Conservation (phyloP, 2,113 vertebrate genomes). For the Uropsilus gracilis region DNA sequence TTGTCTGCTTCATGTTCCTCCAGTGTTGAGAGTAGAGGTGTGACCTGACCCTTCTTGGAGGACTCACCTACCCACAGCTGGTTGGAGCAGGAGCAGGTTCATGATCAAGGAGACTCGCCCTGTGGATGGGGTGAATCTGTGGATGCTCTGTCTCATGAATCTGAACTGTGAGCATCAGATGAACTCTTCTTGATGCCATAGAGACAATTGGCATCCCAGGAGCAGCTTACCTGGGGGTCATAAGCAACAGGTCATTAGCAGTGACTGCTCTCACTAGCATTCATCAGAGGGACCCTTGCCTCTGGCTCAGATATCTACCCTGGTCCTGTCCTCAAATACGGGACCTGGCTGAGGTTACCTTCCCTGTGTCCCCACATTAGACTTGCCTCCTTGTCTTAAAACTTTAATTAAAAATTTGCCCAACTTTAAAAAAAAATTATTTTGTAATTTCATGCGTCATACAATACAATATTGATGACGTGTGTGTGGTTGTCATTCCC, state of each 20-base stretch:
- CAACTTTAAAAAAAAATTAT: too few relatives aligned
- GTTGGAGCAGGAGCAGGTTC: neutral
- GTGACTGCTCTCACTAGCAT: neutral
- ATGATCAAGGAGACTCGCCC: neutral
- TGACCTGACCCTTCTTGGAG: neutral
- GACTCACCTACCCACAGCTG: neutral
- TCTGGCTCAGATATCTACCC: neutral
- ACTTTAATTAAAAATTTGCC: neutral
- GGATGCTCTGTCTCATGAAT: neutral
- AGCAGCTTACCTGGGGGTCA: neutral
- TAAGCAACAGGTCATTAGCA: neutral
- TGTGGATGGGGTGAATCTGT: neutral
- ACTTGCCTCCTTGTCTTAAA: constrained; percentile 19
- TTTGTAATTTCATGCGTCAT: too few relatives aligned
- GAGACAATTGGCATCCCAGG: neutral
- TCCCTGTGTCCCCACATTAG: neutral
- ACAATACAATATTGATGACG: too few relatives aligned
- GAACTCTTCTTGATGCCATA: neutral
- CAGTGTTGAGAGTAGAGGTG: neutral
- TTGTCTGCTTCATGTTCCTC: neutral
- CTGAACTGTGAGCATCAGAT: neutral
- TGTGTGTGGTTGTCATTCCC: too few relatives aligned
- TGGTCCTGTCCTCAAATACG: neutral
- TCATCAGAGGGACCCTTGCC: neutral
- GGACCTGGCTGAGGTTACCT: neutral